These are phyloP conservation scores for Homalodisca vitripennis DNA, from an alignment of 1,140 invertebrate species.

Conservation along the genomic window DNA sequence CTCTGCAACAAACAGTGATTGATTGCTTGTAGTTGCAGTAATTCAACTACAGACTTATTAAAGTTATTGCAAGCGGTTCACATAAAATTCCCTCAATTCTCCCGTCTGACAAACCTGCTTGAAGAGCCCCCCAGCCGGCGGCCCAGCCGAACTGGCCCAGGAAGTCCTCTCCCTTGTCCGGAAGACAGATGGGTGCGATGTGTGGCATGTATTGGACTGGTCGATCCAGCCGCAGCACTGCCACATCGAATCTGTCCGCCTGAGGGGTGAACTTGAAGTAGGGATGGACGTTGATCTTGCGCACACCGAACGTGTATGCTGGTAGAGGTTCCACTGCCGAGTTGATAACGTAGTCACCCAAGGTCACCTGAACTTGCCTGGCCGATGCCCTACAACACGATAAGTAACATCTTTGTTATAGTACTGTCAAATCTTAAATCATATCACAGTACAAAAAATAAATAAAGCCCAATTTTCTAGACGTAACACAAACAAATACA, in stretches of 20 bases:
- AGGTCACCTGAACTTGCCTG: conserved; percentile 84
- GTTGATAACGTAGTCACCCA: conserved; percentile 93
- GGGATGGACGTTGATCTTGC: conserved; percentile 87
- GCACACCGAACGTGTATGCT: conserved; percentile 86
- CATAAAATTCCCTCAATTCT: neutral
- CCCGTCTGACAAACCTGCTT: conserved; percentile 55
- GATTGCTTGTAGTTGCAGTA: too few relatives aligned
- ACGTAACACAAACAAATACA: too few relatives aligned
- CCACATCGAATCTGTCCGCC: conserved; percentile 81
- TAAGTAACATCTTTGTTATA: too few relatives aligned
- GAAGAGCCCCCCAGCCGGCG: conserved; percentile 92
- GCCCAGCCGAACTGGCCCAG: conserved; percentile 89
- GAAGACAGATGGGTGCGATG: conserved; percentile 90
- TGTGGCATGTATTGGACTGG: conserved; percentile 89
- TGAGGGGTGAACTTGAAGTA: conserved; percentile 93
- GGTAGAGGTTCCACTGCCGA: conserved; percentile 86
- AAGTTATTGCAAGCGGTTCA: too few relatives aligned
- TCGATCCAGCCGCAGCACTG: conserved; percentile 82
- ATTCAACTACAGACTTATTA: too few relatives aligned
- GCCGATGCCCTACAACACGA: conserved; percentile 67
- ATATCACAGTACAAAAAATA: too few relatives aligned
- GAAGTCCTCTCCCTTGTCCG: conserved; percentile 86
- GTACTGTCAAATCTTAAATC: too few relatives aligned
- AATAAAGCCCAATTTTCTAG: too few relatives aligned
- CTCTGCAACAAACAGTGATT: too few relatives aligned